Conservation (phyloP, 1,140 invertebrate species). For the Heliconius hermathena region DNA sequence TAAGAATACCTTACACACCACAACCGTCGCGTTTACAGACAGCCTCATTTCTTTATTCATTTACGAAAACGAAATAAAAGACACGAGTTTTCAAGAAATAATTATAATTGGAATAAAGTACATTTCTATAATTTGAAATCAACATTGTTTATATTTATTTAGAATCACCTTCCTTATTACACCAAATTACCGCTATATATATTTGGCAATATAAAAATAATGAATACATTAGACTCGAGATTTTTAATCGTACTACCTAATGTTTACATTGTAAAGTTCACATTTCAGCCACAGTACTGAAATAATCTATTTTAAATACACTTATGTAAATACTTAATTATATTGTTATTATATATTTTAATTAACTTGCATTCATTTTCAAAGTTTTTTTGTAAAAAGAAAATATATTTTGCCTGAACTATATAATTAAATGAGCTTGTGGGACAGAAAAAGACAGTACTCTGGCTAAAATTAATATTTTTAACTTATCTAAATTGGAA, state of each 20-base stretch:
- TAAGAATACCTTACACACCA: neutral
- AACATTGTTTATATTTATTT: constrained; percentile 74
- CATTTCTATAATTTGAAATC: constrained; percentile 70
- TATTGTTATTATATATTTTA: neutral
- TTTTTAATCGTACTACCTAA: constrained; percentile 71
- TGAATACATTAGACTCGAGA: constrained; percentile 73
- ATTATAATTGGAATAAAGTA: constrained; percentile 65
- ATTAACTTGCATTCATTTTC: neutral
- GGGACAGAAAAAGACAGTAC: constrained; percentile 16
- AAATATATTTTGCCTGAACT: neutral
- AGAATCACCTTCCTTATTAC: constrained; percentile 68
- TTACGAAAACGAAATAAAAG: constrained; percentile 23
- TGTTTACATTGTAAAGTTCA: constrained; percentile 38
- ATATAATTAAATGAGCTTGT: neutral
- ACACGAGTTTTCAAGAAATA: constrained; percentile 44
- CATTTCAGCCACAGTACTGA: constrained; percentile 40
- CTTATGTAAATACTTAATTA: neutral
- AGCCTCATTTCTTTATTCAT: neutral
- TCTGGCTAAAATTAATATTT: constrained; percentile 53
- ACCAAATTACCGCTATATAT: constrained; percentile 77
- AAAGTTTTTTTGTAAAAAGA: neutral
- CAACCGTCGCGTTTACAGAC: neutral
- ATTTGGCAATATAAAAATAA: constrained; percentile 82
- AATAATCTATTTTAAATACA: neutral
- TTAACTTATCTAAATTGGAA: constrained; percentile 60